These are phyloP conservation scores for Phalanger gymnotis DNA, from an alignment of 2,797 vertebrate genomes.

Conservation along the genomic window DNA sequence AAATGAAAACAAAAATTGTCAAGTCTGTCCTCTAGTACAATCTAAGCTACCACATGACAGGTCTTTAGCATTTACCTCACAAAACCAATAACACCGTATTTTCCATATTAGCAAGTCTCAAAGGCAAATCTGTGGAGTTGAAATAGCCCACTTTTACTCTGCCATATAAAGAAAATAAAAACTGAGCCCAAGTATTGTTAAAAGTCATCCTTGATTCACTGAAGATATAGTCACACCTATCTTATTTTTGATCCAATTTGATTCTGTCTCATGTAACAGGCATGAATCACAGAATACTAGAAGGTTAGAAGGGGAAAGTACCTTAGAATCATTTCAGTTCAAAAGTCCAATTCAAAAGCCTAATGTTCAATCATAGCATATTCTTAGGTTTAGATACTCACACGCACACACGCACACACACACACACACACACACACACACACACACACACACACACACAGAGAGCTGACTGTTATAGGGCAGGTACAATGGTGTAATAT, in stretches of 20 bases:
- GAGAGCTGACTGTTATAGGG: no score
- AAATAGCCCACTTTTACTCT: not conserved
- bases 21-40: not conserved
- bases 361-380: not conserved
- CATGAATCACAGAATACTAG: not conserved
- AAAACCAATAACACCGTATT: not conserved
- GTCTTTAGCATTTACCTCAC: no score
- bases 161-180: not conserved
- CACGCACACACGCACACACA: no score
- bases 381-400: not conserved
- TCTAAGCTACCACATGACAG: not conserved
- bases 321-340: not conserved
- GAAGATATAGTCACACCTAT: not conserved
- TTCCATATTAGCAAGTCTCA: not conserved
- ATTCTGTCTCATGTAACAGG: not conserved
- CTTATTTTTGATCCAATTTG: not conserved
- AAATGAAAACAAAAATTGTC: not conserved
- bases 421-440: no score
- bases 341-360: not conserved
- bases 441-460: no score
- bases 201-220: not conserved
- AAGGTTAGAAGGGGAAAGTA: not conserved
- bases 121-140: not conserved
- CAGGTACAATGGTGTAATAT: no score
- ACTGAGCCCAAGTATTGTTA: not conserved